Base-by-base conservation (phyloP, 2,113 vertebrate genomes). In the Peromyscus californicus region DNA sequence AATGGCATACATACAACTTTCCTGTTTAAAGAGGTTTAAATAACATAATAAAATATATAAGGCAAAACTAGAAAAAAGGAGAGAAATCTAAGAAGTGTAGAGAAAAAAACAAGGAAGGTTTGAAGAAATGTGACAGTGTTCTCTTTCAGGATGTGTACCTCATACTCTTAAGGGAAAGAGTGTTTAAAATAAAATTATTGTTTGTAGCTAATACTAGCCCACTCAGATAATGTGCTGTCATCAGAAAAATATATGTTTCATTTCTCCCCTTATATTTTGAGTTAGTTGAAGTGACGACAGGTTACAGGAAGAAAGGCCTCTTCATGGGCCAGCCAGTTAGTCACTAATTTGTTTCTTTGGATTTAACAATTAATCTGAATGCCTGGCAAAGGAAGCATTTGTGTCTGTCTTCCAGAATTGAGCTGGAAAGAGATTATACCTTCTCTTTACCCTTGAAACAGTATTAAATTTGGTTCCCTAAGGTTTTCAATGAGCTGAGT, bases 281-380 rank as follows among this genome's bases (percentile, higher is more conserved):
- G 83, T 59, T 29, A 3, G 1, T 11, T 42, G 24, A 39, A 59
- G 4, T 19, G 22, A 42, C 24, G 29, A 39, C 0, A 82, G 31
- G 72, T 1, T 75, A 88, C 91, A 94, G 15, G 7, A 54, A 67
- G 3, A 54, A 83, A 88, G 86, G 39, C 22, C 39, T 22, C 45
- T 96, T 42, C 87, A 95, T 83, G 19, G 7, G 7, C 54, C 91
- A 97, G 39, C 1, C 65, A 59, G 39, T 89, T 72, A 48, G 79
- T 69, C 69, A 94, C 91, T 83, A 39, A 39, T 91, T 45, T 93
- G 4, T 22, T 95, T 97, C 90, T 93, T 98, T 92, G 42, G 59
- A 86, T 48, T 96, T 33, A 19, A 82, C 59, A 97, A 91, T 95
- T 97, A 96, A 88, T 96, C 88, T 79, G 42, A 95, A 92, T 96